Evolutionary conservation across 2,113 vertebrate genomes (phyloP).

Genomic region (Phyllostomus discolor): DNA sequence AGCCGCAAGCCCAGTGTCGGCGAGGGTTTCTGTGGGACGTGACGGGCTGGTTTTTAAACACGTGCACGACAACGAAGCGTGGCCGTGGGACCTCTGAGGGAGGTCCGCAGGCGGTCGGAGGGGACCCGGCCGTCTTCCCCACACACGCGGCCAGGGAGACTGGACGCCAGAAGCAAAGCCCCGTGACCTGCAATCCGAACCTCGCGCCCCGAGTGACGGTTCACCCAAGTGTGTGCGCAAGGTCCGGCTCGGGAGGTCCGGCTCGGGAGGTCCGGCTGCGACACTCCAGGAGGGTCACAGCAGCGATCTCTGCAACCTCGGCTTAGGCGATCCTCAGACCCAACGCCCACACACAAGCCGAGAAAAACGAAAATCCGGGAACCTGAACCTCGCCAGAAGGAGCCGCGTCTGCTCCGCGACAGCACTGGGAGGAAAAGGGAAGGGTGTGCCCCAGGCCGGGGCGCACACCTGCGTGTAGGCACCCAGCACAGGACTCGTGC

Average conservation of each 20-base stretch:
- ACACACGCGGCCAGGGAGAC: background rate
- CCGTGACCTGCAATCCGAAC: background rate
- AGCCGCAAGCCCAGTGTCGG: background rate
- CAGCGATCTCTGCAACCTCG: background rate
- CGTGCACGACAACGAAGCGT: fast-evolving
- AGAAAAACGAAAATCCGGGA: background rate
- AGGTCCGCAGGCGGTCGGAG: background rate
- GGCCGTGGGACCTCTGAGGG: background rate
- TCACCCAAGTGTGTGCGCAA: background rate
- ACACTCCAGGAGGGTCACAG: background rate
- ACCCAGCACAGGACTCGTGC: background rate
- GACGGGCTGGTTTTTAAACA: background rate
- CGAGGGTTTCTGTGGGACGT: background rate
- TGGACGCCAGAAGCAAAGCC: too few species aligned
- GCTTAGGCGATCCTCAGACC: background rate
- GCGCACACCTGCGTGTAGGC: background rate
- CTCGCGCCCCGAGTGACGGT: background rate
- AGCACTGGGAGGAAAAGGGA: background rate
- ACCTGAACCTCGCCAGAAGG: background rate
- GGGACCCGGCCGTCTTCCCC: background rate
- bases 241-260: background rate
- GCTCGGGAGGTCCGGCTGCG: background rate
- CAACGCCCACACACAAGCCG: background rate
- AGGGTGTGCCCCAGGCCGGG: background rate
- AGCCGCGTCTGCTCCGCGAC: background rate